Evolutionary conservation across 2,113 vertebrate genomes (phyloP).

Genomic region (Anoura caudifer): DNA sequence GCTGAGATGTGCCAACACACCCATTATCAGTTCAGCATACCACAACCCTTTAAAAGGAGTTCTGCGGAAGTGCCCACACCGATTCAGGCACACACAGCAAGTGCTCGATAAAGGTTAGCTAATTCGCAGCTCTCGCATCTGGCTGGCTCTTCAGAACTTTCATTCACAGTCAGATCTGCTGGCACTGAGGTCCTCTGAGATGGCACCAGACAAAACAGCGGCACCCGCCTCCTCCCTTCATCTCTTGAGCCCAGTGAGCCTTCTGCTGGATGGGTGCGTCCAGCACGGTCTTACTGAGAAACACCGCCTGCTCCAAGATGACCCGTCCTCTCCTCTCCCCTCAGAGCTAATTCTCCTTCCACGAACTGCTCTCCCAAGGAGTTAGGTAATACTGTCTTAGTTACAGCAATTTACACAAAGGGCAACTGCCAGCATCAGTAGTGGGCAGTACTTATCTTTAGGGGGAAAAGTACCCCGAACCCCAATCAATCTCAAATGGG

Average conservation of each 20-base stretch:
- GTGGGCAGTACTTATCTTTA: background rate
- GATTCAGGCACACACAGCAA: background rate
- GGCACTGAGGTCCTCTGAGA: background rate
- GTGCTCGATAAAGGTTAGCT: background rate
- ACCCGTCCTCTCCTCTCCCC: background rate
- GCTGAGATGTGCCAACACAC: background rate
- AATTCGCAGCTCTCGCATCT: background rate
- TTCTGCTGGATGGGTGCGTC: background rate
- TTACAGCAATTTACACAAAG: background rate
- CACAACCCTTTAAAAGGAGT: background rate
- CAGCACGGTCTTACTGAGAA: background rate
- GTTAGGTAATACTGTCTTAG: background rate
- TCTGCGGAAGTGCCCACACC: background rate
- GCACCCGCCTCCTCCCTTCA: background rate
- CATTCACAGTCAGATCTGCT: background rate
- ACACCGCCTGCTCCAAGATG: background rate
- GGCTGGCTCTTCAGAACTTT: background rate
- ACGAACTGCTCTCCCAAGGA: background rate
- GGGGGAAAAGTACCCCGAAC: background rate
- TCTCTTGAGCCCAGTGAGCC: background rate
- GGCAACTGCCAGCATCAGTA: background rate
- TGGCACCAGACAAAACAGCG: background rate
- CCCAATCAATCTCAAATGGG: background rate
- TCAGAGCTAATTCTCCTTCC: background rate
- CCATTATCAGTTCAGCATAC: background rate